Evolutionary conservation across 1,140 invertebrate species (phyloP).

Genomic region (Pogonognathellus flavescens): DNA sequence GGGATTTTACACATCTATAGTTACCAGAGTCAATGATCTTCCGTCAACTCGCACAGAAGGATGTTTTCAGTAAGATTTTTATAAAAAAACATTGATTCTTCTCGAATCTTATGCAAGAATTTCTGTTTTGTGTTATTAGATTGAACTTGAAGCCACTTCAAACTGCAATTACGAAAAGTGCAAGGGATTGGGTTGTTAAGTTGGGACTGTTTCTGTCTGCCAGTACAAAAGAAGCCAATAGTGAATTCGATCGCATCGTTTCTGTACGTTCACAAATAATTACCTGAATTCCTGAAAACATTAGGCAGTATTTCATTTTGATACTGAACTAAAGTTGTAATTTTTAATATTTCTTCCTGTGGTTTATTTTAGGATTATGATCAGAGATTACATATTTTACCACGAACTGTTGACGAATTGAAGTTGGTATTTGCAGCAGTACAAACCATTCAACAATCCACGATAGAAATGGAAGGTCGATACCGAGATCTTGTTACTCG

Average conservation of each 20-base stretch:
- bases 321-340: background rate
- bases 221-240: constrained; percentile 71
- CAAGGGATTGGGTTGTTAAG: constrained; percentile 79
- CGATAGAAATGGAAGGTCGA: constrained; percentile 68
- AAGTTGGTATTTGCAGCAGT: constrained; percentile 88
- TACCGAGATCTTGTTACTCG: constrained; percentile 56
- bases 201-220: constrained; percentile 76
- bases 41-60: constrained; percentile 57
- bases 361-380: constrained; percentile 68
- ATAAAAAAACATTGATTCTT: constrained; percentile 10
- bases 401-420: constrained; percentile 83
- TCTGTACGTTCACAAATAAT: constrained; percentile 25
- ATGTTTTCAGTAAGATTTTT: constrained; percentile 51
- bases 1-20: constrained; percentile 83
- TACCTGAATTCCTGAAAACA: too few species aligned
- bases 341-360: background rate
- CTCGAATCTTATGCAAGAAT: background rate
- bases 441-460: constrained; percentile 79
- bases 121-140: constrained; percentile 65
- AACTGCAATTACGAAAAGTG: constrained; percentile 77
- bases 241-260: constrained; percentile 57
- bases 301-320: background rate
- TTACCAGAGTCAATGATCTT: constrained; percentile 77
- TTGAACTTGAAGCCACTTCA: constrained; percentile 79
- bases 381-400: constrained; percentile 77